These are phyloP conservation scores for Lamellibrachia columna DNA, from an alignment of 2,888 invertebrate species.

Conservation along the genomic window DNA sequence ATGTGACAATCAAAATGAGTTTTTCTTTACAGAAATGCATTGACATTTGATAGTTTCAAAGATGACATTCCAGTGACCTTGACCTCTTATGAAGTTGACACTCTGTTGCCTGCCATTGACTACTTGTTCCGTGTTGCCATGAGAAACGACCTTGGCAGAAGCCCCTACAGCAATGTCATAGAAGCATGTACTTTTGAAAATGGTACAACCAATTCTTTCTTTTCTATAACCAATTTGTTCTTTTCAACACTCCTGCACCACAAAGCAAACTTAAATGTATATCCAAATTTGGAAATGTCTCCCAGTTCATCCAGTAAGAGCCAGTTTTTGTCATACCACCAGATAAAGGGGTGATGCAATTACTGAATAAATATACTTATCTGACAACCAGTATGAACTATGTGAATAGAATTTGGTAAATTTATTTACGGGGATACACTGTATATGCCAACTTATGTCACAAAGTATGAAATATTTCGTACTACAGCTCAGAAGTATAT, in stretches of 20 bases:
- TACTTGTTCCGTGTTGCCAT: neutral
- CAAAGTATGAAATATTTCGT: no score
- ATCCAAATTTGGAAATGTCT: neutral
- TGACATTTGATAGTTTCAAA: slow-evolving; percentile 6
- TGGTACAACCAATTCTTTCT: neutral
- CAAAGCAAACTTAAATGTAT: neutral
- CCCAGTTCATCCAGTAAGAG: no score
- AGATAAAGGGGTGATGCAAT: neutral
- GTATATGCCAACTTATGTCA: no score
- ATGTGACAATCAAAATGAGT: neutral
- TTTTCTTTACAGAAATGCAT: neutral
- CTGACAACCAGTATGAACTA: neutral
- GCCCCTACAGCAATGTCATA: neutral
- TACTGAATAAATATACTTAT: neutral
- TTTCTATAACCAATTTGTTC: neutral
- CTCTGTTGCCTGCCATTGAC: neutral
- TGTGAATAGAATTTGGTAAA: neutral
- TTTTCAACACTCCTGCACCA: neutral
- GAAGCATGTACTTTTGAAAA: neutral
- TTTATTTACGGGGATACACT: no score
- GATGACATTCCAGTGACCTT: neutral
- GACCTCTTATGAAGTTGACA: neutral
- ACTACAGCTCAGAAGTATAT: no score
- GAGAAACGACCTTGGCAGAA: neutral
- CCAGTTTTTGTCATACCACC: neutral